Conservation (phyloP, 2,113 vertebrate species). For the Garra rufa region DNA sequence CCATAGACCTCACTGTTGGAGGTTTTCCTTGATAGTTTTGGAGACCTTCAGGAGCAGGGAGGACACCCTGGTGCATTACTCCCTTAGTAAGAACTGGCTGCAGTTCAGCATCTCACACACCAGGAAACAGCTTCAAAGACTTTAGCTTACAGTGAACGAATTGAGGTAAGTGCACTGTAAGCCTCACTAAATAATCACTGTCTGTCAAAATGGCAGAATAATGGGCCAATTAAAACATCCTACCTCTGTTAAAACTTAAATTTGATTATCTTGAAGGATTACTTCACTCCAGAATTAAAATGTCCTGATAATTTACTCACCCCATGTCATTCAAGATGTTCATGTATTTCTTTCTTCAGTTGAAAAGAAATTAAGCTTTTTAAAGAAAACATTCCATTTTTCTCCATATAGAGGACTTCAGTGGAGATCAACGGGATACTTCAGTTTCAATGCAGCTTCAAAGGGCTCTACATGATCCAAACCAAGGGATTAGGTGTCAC, state of each 20-base stretch:
- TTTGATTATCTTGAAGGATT: constrained; percentile 1
- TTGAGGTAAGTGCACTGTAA: neutral
- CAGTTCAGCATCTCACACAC: neutral
- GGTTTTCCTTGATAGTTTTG: constrained; percentile 18
- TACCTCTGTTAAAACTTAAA: neutral
- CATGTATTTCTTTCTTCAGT: no score
- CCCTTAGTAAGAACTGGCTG: neutral
- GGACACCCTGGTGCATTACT: neutral
- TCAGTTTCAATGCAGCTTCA: no score
- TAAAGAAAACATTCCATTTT: no score
- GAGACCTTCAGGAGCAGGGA: neutral
- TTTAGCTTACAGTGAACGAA: neutral
- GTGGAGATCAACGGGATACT: no score
- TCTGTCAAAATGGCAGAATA: neutral
- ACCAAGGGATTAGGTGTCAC: no score
- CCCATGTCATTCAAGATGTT: no score
- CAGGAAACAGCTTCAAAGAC: neutral
- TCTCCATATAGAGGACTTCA: no score
- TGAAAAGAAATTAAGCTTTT: no score
- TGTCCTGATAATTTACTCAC: no score
- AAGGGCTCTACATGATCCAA: no score
- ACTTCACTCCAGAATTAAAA: no score
- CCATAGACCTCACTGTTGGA: constrained; percentile 19
- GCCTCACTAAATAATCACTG: neutral
- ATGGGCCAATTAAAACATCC: constrained; percentile 1